Base-by-base conservation (phyloP, 2,797 vertebrate genomes). In the Microctenopoma stevenorrisi region DNA sequence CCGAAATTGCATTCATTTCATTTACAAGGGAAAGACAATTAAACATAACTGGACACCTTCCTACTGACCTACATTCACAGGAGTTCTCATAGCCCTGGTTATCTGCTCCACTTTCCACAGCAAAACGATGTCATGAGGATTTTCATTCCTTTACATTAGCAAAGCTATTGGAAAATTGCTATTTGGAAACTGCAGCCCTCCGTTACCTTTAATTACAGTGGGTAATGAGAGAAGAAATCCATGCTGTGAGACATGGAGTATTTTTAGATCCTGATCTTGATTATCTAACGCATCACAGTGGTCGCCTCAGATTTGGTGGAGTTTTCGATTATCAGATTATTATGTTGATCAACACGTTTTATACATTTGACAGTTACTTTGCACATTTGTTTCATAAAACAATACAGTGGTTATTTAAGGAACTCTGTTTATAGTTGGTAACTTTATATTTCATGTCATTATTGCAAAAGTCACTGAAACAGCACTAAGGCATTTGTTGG, bases 181-280 rank as follows among this genome's bases (percentile, higher is more conserved):
- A 86, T 88, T 86, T 74, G 60, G 72, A 81, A 81, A 68, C 80
- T 75, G 83, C 87, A 91, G 85, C 80, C 82, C 85, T 81, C 82
- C 79, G 88, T 90, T 92, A 87, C 88, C 93, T 93, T 93, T 94
- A 94, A 94, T 94, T 94, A 94, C 89, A 87, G 77, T 58, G 76
- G 81, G 91, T 92, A 93, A 94, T 88, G 86, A 91, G 93, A 93
- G 89, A 91, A 84, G 89, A 86, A 81, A 92, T 90, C 83, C 80
- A 87, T 88, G 90, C 90, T 88, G 88, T 85, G 89, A 94, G 90
- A 93, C 86, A 84, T 12, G 5, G 75, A 65, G 80, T 94, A 94
- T 94, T 93, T 93, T 92, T 94, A 94, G 92, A 92, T 77, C 66
- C 81, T 77, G 83, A 84, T 86, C 81, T 88, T 86, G 87, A 91